Percentiles rank a stretch among this genome's conserved stretches.
phyloP scores from a whole-genome alignment of 2,113 vertebrate genomes.

The Merops nubicus region DNA sequence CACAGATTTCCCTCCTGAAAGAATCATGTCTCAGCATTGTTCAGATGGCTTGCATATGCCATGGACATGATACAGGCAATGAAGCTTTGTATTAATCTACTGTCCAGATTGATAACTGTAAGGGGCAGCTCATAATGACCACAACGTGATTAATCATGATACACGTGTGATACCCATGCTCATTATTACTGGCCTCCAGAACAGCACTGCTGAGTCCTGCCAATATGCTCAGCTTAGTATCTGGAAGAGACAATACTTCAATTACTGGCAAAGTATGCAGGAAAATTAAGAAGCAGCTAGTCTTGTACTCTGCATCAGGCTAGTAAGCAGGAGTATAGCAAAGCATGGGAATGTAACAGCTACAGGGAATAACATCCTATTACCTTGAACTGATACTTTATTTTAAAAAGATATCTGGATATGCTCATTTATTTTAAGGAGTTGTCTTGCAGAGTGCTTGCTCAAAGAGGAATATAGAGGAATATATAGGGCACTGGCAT shows the following conservation, averaged over 20 bases:
- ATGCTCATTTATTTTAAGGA: background rate
- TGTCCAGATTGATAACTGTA: slow-evolving; percentile 49
- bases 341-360: background rate
- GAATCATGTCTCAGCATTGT: background rate
- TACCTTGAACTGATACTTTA: background rate
- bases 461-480: background rate
- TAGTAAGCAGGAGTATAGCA: background rate
- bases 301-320: background rate
- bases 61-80: slow-evolving; percentile 47
- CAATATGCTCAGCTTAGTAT: slow-evolving; percentile 10
- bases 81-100: slow-evolving; percentile 45
- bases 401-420: background rate
- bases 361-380: background rate
- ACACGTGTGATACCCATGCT: slow-evolving; percentile 44
- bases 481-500: background rate
- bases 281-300: background rate
- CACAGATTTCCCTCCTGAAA: background rate
- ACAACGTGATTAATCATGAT: slow-evolving; percentile 61
- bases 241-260: slow-evolving; percentile 53
- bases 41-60: slow-evolving; percentile 41
- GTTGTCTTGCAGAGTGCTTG: background rate
- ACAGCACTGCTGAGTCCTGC: slow-evolving; percentile 46
- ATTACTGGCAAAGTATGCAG: slow-evolving; percentile 58
- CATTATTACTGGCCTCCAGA: slow-evolving; percentile 56
- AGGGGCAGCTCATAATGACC: slow-evolving; percentile 52